phyloP scores from a whole-genome alignment of 2,113 vertebrate genomes.

The Hyperoodon ampullatus region DNA sequence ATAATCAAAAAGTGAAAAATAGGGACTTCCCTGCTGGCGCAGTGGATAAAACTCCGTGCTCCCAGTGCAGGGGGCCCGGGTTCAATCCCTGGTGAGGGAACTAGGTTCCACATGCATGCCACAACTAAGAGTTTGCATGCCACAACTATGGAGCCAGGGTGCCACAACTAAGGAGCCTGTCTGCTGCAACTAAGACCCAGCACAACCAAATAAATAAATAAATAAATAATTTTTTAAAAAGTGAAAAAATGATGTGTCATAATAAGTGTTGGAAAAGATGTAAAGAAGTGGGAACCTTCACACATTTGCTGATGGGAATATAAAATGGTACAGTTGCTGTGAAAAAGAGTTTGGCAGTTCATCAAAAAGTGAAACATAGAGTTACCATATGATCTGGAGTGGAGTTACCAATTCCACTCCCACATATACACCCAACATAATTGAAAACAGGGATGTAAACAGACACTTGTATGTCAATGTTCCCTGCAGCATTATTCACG shows the following conservation, averaged over 20 bases:
- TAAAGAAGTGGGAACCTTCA: neutral
- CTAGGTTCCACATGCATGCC: too few relatives aligned
- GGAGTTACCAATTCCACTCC: neutral
- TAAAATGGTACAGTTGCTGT: neutral
- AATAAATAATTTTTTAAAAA: too few relatives aligned
- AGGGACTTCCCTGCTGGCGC: too few relatives aligned
- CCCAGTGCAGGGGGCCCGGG: too few relatives aligned
- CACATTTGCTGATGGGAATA: neutral
- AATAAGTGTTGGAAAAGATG: neutral
- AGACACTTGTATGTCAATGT: neutral
- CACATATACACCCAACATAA: neutral
- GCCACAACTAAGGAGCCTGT: too few relatives aligned
- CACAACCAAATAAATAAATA: too few relatives aligned
- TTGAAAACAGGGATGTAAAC: neutral
- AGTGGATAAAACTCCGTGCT: too few relatives aligned
- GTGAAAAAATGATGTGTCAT: neutral
- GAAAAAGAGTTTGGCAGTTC: neutral
- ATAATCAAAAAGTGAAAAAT: neutral
- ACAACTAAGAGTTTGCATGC: too few relatives aligned
- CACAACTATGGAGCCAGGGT: too few relatives aligned
- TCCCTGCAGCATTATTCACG: neutral
- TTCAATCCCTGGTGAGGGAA: too few relatives aligned
- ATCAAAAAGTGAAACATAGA: neutral
- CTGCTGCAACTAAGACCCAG: too few relatives aligned
- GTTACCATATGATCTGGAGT: neutral